Evolutionary conservation across 2,888 invertebrate genomes (phyloP), one percentile per base, ranked within the genome.

Genomic region (Gymnocheta viridis): DNA sequence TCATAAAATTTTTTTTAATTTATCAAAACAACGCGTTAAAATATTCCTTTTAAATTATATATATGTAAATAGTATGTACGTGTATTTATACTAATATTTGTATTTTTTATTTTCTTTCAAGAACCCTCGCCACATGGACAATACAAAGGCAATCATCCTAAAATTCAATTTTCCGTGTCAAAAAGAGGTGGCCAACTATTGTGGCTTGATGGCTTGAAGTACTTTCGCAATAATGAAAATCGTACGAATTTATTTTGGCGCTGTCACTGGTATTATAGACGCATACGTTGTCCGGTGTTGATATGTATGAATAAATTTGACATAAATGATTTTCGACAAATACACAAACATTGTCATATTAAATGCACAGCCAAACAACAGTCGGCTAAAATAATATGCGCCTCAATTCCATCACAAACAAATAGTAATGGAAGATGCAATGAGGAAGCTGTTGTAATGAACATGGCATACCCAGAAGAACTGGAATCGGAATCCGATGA

Each of bases 231-330:
- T 77, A 91, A 91, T 79, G 91, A 91, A 85, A 92, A 92, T 86
- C 90, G 91, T 7, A 91, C 91, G 6, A 92, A 92, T 86, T 86
- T 90, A 49, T 92, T 91, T 72, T 92, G 92, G 92, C 89, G 92
- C 51, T 92, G 92, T 38, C 91, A 91, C 79, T 91, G 91, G 90
- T 92, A 92, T 80, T 92, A 92, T 85, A 73, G 91, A 0, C 90
- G 89, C 27, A 89, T 90, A 14, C 89, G 91, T 38, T 92, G 92
- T 77, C 92, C 91, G 0, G 92, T 92, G 0, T 85, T 92, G 22
- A 92, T 92, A 66, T 91, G 91, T 82, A 92, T 92, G 91, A 91
- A 91, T 83, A 92, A 91, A 86, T 91, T 86, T 64, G 89, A 91
- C 85, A 87, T 88, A 7, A 89, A 85, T 38, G 91, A 91, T 78